Evolutionary conservation across 2,113 vertebrate genomes (phyloP).

Genomic region (Oryzias javanicus): DNA sequence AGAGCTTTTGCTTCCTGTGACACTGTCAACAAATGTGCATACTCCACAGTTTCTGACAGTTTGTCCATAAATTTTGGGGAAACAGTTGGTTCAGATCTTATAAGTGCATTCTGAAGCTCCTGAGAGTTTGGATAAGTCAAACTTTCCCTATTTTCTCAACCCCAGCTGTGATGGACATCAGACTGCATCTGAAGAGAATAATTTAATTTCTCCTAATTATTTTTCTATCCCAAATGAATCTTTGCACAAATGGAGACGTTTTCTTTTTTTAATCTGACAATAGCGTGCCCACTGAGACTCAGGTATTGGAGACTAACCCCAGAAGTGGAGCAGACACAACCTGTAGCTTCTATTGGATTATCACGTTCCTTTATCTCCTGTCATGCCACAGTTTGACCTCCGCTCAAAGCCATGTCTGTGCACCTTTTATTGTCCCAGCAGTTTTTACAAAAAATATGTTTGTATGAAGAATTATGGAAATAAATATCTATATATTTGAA

Average conservation of each 20-base stretch:
- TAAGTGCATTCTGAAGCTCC: too few relatives aligned
- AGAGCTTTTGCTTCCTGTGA: conserved; percentile 12
- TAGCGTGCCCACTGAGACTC: conserved; percentile 47
- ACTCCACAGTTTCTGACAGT: conserved; percentile 3
- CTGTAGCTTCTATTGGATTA: not conserved
- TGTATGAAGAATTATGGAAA: conserved; percentile 65
- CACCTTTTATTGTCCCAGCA: conserved; percentile 57
- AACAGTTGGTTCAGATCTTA: not conserved
- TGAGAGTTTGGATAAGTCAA: not conserved
- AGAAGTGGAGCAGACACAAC: conserved; percentile 30
- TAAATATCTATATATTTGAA: conserved; percentile 72
- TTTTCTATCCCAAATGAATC: conserved; percentile 37
- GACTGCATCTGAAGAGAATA: conserved; percentile 27
- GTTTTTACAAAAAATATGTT: conserved; percentile 57
- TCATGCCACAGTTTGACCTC: conserved; percentile 50
- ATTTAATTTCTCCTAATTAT: conserved; percentile 31
- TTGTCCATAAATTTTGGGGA: not conserved
- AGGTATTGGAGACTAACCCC: conserved; percentile 43
- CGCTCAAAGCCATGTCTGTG: conserved; percentile 32
- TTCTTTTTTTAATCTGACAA: conserved; percentile 4
- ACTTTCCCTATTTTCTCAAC: conserved; percentile 1
- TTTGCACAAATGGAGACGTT: conserved; percentile 46
- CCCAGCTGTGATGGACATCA: conserved; percentile 3
- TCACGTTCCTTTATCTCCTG: conserved; percentile 33
- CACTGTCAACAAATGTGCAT: conserved; percentile 8